Evolutionary conservation across 2,888 invertebrate species (phyloP), one percentile per base, ranked within the genome.

Genomic region (Cactoblastis cactorum): DNA sequence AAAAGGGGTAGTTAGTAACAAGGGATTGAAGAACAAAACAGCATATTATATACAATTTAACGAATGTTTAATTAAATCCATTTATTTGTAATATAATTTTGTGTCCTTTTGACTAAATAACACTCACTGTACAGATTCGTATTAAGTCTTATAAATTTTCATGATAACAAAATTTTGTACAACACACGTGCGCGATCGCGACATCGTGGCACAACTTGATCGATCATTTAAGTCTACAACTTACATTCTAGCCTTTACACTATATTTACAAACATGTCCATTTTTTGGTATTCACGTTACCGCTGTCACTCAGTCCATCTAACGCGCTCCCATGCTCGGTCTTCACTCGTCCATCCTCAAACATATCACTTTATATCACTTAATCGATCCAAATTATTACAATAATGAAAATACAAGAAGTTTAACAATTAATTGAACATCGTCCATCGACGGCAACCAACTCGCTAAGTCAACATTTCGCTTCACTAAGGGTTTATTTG

Each of bases 21-120:
- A 68, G 67, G 82, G 85, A 71, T 57, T 62, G 62, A 65, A 66
- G 70, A 86, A 83, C 83, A 84, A 86, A 87, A 87, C 82, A 86
- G 74, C 80, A 33, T 12, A 12, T 12, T 3, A 79, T 57, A 62
- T 80, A 80, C 78, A 80, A 80, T 84, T 85, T 87, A 87, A 86
- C 86, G 81, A 81, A 80, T 84, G 81, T 87, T 88, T 88, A 87
- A 86, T 87, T 87, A 89, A 89, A 87, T 88, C 88, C 82, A 85
- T 84, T 85, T 78, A 76, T 77, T 82, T 74, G 80, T 84, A 83
- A 88, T 90, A 90, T 89, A 89, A 73, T 81, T 87, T 88, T 88
- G 87, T 87, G 87, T 88, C 88, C 89, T 90, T 86, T 89, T n/a
- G 90, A 89, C 88, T 90, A 90, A 86, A 85, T 88, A 89, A 90